Conservation (phyloP, 2,113 vertebrate genomes). For the Mobula birostris region DNA sequence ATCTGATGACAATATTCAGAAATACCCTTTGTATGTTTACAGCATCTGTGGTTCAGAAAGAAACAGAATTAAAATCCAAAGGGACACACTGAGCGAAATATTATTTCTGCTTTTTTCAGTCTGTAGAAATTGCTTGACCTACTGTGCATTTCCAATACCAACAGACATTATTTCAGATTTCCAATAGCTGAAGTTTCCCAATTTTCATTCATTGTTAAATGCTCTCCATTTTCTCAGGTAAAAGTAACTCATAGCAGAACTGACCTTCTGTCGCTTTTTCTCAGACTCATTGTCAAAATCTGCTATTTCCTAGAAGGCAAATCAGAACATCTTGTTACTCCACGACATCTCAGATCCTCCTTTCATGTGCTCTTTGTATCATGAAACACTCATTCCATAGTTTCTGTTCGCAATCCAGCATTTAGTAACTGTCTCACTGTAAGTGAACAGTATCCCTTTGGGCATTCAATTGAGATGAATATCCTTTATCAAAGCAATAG, state of each 20-base stretch:
- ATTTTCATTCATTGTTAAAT: no score
- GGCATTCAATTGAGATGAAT: background rate
- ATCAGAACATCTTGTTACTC: background rate
- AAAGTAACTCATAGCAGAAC: background rate
- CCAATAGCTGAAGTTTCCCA: no score
- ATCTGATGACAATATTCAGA: no score
- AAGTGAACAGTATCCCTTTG: background rate
- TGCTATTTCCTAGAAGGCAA: background rate
- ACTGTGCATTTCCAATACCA: no score
- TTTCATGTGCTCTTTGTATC: no score
- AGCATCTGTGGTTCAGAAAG: no score
- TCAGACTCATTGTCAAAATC: background rate
- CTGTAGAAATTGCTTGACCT: no score
- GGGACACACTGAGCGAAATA: no score
- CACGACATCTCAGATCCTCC: background rate
- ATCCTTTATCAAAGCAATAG: background rate
- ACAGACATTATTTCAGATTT: no score
- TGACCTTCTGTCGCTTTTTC: background rate
- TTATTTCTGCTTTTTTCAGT: no score
- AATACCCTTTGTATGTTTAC: no score
- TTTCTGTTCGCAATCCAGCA: background rate
- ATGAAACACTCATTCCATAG: background rate
- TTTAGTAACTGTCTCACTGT: background rate
- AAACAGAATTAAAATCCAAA: no score
- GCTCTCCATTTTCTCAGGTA: background rate